Percentiles rank a stretch among this genome's conserved stretches.
These are phyloP conservation scores for Ceratina japonica DNA, from an alignment of 1,140 invertebrate genomes.

Conservation along the genomic window DNA sequence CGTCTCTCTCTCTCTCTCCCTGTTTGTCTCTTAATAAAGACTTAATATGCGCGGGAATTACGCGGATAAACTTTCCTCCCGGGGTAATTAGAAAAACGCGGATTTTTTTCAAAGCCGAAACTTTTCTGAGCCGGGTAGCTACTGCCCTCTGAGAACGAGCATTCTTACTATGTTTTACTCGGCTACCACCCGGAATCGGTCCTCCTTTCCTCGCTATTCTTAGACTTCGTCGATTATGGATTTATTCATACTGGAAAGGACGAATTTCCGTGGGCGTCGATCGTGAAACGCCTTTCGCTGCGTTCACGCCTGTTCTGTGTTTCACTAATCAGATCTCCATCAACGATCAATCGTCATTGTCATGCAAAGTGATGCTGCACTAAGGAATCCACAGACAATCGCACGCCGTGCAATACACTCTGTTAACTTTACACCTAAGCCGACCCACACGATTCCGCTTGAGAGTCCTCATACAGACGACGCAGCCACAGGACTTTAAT, in stretches of 20 bases:
- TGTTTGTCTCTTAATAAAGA: not conserved
- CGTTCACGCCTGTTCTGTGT: constrained; percentile 37
- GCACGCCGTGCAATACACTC: no score
- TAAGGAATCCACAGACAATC: not conserved
- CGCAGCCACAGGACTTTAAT: no score
- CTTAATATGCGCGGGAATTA: not conserved
- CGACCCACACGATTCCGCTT: no score
- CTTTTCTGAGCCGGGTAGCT: constrained; percentile 7
- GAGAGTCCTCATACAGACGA: no score
- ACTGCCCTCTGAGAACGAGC: constrained; percentile 42
- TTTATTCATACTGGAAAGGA: not conserved
- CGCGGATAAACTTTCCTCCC: not conserved
- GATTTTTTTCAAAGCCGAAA: not conserved
- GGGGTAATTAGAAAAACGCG: no score
- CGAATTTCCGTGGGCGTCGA: constrained; percentile 16
- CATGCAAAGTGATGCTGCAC: constrained; percentile 17
- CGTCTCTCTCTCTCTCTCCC: no score
- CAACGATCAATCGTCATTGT: constrained; percentile 29
- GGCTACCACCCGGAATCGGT: no score
- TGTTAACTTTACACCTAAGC: no score
- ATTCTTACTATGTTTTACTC: not conserved
- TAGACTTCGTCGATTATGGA: no score
- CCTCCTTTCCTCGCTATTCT: no score
- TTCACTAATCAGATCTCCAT: not conserved
- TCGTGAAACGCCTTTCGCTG: constrained; percentile 1